These are phyloP conservation scores for Meiosimyza decipiens DNA, from an alignment of 2,888 invertebrate genomes.

Conservation along the genomic window DNA sequence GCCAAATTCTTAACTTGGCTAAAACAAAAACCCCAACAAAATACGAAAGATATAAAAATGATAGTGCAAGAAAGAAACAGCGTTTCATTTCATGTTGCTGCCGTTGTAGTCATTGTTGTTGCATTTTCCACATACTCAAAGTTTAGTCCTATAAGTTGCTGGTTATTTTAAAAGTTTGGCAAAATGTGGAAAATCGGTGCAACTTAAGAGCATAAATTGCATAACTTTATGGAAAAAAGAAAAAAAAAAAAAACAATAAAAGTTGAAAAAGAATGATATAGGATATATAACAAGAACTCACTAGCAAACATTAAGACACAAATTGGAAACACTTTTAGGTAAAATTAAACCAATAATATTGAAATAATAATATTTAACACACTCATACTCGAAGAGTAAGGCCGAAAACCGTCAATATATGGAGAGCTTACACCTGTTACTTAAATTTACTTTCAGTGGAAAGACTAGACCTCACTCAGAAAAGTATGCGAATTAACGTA, in stretches of 20 bases:
- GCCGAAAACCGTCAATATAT: not conserved
- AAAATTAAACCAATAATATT: not conserved
- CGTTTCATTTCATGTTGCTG: not conserved
- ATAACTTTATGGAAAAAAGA: conserved; percentile 15
- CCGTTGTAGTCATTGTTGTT: conserved; percentile 32
- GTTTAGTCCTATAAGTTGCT: conserved; percentile 27
- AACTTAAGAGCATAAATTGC: conserved; percentile 28
- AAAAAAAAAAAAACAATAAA: not conserved
- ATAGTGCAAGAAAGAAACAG: too few species aligned
- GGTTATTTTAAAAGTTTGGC: conserved; percentile 30
- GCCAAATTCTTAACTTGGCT: conserved; percentile 33
- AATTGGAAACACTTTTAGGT: too few species aligned
- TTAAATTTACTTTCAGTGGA: too few species aligned
- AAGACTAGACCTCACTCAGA: too few species aligned
- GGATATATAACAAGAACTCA: not conserved
- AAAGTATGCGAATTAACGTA: too few species aligned
- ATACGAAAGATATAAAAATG: too few species aligned
- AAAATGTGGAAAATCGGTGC: conserved; percentile 26
- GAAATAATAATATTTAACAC: not conserved
- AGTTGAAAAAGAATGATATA: not conserved
- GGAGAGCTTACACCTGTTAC: too few species aligned
- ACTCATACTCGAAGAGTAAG: not conserved
- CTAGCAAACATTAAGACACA: too few species aligned
- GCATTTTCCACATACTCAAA: conserved; percentile 46
- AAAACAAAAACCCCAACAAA: too few species aligned